Conservation (phyloP, 2,888 invertebrate genomes). For the Mythimna lalbum region DNA sequence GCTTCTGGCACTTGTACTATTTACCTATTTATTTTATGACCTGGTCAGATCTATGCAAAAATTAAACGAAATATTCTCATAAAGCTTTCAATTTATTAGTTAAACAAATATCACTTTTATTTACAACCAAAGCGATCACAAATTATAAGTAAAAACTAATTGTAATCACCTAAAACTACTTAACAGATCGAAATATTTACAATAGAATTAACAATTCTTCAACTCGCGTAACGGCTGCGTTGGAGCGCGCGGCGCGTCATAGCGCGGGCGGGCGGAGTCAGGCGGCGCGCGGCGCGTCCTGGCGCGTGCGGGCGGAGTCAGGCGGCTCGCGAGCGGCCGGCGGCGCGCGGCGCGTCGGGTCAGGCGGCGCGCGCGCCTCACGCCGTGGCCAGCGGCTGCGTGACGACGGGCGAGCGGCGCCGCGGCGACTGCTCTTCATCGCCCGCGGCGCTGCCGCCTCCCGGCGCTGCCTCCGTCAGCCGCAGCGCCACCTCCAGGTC, state of each 20-base stretch:
- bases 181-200: slow-evolving; percentile 90
- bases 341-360: slow-evolving; percentile 37
- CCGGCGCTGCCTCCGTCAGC: slow-evolving; percentile 85
- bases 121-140: slow-evolving; percentile 91
- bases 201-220: slow-evolving; percentile 87
- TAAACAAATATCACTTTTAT: slow-evolving; percentile 91
- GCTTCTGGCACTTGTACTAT: too few species aligned
- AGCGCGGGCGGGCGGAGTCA: slow-evolving; percentile 78
- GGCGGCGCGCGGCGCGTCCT: slow-evolving; percentile 28
- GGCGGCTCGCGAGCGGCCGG: slow-evolving; percentile 34
- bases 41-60: slow-evolving; percentile 4
- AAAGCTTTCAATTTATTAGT: slow-evolving; percentile 90
- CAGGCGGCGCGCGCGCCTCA: slow-evolving; percentile 67
- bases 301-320: slow-evolving; percentile 74
- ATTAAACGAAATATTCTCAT: slow-evolving; percentile 63
- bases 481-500: slow-evolving; percentile 97
- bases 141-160: slow-evolving; percentile 87
- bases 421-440: slow-evolving; percentile 88
- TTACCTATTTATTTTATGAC: too few species aligned
- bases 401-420: slow-evolving; percentile 90
- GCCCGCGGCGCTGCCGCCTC: slow-evolving; percentile 83
- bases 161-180: slow-evolving; percentile 90
- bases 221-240: slow-evolving; percentile 70
- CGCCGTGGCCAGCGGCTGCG: slow-evolving; percentile 85
- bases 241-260: slow-evolving; percentile 29